Evolutionary conservation across 2,888 invertebrate genomes (phyloP), one percentile per base, ranked within the genome.

Genomic region (Eugnorisma glareosa): DNA sequence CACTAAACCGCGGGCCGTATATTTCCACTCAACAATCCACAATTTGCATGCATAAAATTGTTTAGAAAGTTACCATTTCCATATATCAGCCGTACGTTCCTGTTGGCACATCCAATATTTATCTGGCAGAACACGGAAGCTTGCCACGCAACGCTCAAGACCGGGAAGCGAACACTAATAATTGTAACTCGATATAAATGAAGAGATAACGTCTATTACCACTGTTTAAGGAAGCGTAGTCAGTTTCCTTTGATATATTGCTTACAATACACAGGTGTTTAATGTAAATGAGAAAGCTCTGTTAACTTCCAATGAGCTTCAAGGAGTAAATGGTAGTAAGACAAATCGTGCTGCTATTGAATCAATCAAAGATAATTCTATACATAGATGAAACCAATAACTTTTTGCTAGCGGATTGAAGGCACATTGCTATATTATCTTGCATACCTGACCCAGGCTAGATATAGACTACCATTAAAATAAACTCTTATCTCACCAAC

Each of bases 101-200:
- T 86, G 88, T 90, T 91, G 85, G 92, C 89, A 90, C 92, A 92
- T 93, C 91, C 88, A 89, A 90, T 90, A 89, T 89, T 83, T 88
- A 87, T 87, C 84, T 77, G 80, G 71, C 84, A 85, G 82, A 89
- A 92, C 90, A 91, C 93, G 93, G 94, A 94, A 94, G 92, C 92
- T 91, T 66, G 61, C 78, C 89, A 91, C 92, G 93, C 93, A 91
- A 90, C 88, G 90, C 89, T 91, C 88, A 89, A 91, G 87, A 92
- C 67, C 79, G 75, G 94, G 94, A 95, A 95, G 93, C 91, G 81
- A 87, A 90, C 88, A 91, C 92, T 94, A 94, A 95, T 94, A 94
- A 94, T 95, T 94, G 94, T 94, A 94, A 93, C 92, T 93, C 91
- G 93, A 94, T 94, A 94, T 94, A 94, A 94, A 93, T 94, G 92